Evolutionary conservation across 2,797 vertebrate genomes (phyloP).

Genomic region (Parauchenoglanis ngamensis): DNA sequence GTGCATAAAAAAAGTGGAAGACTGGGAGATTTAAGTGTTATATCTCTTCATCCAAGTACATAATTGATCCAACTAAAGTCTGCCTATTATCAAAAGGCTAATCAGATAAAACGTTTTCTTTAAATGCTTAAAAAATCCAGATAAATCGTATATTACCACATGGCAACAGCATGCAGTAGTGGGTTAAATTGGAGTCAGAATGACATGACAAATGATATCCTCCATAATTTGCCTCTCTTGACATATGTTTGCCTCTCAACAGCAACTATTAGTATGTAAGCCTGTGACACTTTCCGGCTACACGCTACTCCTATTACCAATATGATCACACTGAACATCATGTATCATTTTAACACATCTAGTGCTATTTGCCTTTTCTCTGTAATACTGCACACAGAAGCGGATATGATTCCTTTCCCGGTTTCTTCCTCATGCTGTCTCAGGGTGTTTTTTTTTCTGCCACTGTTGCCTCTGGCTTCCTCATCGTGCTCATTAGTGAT

Average conservation of each 20-base stretch:
- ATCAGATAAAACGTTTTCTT: not conserved
- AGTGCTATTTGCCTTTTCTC: not conserved
- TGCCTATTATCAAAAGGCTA: not conserved
- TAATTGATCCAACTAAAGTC: not conserved
- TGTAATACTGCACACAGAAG: not conserved
- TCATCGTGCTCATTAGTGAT: not conserved
- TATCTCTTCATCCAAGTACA: not conserved
- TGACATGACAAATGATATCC: constrained; percentile 5
- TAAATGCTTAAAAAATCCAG: not conserved
- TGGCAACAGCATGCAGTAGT: not conserved
- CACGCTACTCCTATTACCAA: not conserved
- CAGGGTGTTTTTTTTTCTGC: not conserved
- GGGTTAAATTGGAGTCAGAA: not conserved
- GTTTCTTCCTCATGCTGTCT: constrained; percentile 3
- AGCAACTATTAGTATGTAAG: not conserved
- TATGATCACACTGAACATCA: not conserved
- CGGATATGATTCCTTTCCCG: not conserved
- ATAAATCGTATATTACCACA: not conserved
- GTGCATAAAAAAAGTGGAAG: not conserved
- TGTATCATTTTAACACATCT: not conserved
- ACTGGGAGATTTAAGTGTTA: not conserved
- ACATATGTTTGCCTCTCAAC: not conserved
- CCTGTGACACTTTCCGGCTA: not conserved
- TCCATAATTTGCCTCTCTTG: not conserved
- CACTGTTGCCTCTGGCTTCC: not conserved